phyloP scores from a whole-genome alignment of 2,888 invertebrate species.

The Lasioglossum vierecki region DNA sequence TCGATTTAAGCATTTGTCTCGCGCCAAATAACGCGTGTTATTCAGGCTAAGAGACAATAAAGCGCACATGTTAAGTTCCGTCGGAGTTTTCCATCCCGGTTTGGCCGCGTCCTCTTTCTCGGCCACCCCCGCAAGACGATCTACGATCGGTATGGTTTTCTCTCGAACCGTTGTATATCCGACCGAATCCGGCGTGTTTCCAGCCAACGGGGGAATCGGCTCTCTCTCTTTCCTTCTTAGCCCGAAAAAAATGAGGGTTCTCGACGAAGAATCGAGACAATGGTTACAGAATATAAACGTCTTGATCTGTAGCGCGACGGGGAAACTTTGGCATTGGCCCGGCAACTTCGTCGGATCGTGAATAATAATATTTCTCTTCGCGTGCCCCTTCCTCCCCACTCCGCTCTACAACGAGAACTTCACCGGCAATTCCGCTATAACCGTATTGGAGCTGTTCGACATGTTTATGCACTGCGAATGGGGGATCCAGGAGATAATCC shows the following conservation, averaged over 20 bases:
- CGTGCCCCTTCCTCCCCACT: background rate
- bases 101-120: slow-evolving; percentile 25
- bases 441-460: slow-evolving; percentile 7
- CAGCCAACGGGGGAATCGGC: slow-evolving; percentile 58
- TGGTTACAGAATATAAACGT: slow-evolving; percentile 61
- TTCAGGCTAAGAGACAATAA: slow-evolving; percentile 78
- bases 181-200: slow-evolving; percentile 64
- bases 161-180: slow-evolving; percentile 56
- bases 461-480: slow-evolving; percentile 31
- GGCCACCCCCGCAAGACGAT: slow-evolving; percentile 21
- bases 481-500: background rate
- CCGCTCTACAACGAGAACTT: background rate
- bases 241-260: background rate
- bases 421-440: background rate
- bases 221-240: background rate
- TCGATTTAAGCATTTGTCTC: slow-evolving; percentile 76
- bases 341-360: slow-evolving; percentile 52
- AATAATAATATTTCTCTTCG: slow-evolving; percentile 57
- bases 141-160: slow-evolving; percentile 61
- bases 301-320: slow-evolving; percentile 63
- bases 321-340: slow-evolving; percentile 53
- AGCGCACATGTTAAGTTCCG: slow-evolving; percentile 77
- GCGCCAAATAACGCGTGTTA: slow-evolving; percentile 79
- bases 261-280: slow-evolving; percentile 20
- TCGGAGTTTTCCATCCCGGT: slow-evolving; percentile 30